A percentile compares a stretch with the other conserved stretches of the same genome.
Evolutionary conservation across 37 sponge, comb jelly and placozoan species (phyloP).

Genomic region (Mnemiopsis leidyi): DNA sequence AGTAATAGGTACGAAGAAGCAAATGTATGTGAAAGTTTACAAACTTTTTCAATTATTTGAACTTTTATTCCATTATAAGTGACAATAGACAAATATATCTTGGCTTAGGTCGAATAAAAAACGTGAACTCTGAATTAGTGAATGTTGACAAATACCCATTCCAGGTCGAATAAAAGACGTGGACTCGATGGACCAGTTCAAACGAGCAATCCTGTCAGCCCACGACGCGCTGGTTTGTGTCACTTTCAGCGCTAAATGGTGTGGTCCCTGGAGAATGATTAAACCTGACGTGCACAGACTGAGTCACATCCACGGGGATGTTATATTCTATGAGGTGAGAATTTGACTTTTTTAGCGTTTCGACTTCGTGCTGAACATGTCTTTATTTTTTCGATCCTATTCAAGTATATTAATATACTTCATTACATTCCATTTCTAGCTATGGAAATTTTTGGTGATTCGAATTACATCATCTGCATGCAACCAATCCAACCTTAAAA

Average conservation of each 20-base stretch:
- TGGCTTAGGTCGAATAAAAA: neutral
- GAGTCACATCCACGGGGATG: conserved; percentile 20
- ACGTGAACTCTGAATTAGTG: neutral
- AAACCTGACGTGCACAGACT: conserved; percentile 41
- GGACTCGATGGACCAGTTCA: conserved; percentile 9
- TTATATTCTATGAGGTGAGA: conserved; percentile 15
- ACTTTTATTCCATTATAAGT: no score
- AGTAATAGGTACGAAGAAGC: no score
- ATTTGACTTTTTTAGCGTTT: no score
- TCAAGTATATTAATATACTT: no score
- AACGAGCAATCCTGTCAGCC: neutral
- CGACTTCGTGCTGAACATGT: no score
- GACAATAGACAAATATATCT: neutral
- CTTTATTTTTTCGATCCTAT: no score
- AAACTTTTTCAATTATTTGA: no score
- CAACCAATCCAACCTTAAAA: no score
- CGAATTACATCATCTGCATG: no score
- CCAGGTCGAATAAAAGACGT: conserved; percentile 20
- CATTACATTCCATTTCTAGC: no score
- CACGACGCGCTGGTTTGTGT: conserved; percentile 36
- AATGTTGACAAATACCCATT: neutral
- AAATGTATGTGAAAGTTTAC: no score
- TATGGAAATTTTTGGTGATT: no score
- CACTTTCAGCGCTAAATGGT: conserved; percentile 42
- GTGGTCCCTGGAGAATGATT: conserved; percentile 53